A percentile compares a stretch with the other conserved stretches of the same genome.
Conservation (phyloP, 2,113 vertebrate species). For the Dendropsophus ebraccatus region DNA sequence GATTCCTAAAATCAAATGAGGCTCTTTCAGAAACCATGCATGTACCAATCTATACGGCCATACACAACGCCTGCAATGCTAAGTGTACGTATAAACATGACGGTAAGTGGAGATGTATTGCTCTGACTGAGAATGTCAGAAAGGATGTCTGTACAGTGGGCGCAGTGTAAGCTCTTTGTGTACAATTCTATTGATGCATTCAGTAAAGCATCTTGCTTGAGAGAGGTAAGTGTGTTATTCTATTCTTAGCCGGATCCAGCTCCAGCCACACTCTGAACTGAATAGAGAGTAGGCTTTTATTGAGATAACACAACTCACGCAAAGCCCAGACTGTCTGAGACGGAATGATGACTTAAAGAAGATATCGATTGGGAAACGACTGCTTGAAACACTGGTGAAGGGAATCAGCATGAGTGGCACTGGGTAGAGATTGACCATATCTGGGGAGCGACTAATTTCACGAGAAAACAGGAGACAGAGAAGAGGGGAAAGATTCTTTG, state of each 20-base stretch:
- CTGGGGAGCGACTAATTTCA: slow-evolving; percentile 45
- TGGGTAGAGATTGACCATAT: slow-evolving; percentile 42
- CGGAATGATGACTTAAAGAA: slow-evolving; percentile 50
- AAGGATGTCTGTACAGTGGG: slow-evolving; percentile 34
- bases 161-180: slow-evolving; percentile 30
- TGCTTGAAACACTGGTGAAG: slow-evolving; percentile 40
- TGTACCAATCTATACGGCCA: slow-evolving; percentile 21
- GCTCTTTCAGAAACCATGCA: slow-evolving; percentile 29
- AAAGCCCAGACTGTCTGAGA: slow-evolving; percentile 47
- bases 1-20: slow-evolving; percentile 36
- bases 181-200: slow-evolving; percentile 49
- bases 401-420: slow-evolving; percentile 42
- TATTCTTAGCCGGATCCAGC: slow-evolving; percentile 49
- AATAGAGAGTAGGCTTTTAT: slow-evolving; percentile 50
- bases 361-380: slow-evolving; percentile 53
- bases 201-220: slow-evolving; percentile 24
- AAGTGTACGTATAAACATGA: slow-evolving; percentile 28
- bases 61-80: slow-evolving; percentile 6
- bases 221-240: slow-evolving; percentile 47
- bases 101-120: slow-evolving; percentile 39
- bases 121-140: slow-evolving; percentile 47
- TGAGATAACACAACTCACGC: slow-evolving; percentile 53
- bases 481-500: slow-evolving; percentile 35
- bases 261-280: slow-evolving; percentile 41
- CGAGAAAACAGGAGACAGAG: slow-evolving; percentile 34